Conservation (phyloP, 1,140 invertebrate species). For the Macrobrachium nipponense region DNA sequence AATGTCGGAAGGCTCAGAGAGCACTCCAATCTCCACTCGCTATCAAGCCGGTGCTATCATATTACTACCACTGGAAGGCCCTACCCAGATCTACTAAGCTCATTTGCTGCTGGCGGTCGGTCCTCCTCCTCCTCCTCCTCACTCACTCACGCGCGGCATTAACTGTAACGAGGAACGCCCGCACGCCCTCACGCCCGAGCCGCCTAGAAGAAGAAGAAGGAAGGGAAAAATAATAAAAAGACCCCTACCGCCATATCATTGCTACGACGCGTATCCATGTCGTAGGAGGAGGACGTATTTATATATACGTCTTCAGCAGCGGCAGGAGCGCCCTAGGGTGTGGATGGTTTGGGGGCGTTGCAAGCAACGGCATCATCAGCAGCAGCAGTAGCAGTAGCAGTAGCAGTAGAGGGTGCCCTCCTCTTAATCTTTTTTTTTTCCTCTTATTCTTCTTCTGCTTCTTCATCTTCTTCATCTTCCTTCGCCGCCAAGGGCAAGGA, state of each 20-base stretch:
- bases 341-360: no score
- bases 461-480: no score
- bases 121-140: no score
- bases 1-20: conserved; percentile 63
- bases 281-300: conserved; percentile 34
- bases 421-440: no score
- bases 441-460: no score
- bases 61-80: conserved; percentile 61
- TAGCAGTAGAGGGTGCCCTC: no score
- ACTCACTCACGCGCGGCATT: conserved; percentile 53
- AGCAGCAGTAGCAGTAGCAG: not conserved
- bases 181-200: no score
- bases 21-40: conserved; percentile 63
- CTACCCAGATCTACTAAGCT: conserved; percentile 64
- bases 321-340: no score
- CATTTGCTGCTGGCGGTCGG: conserved; percentile 51
- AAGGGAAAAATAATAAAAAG: conserved; percentile 26
- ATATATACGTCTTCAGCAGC: no score
- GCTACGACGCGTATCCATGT: not conserved
- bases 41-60: conserved; percentile 63
- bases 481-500: conserved; percentile 45
- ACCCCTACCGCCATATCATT: no score
- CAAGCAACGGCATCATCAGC: no score
- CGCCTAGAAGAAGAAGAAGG: no score
- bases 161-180: conserved; percentile 55